Evolutionary conservation across 2,888 invertebrate species (phyloP).

Genomic region (Minunthozetes semirufus): DNA sequence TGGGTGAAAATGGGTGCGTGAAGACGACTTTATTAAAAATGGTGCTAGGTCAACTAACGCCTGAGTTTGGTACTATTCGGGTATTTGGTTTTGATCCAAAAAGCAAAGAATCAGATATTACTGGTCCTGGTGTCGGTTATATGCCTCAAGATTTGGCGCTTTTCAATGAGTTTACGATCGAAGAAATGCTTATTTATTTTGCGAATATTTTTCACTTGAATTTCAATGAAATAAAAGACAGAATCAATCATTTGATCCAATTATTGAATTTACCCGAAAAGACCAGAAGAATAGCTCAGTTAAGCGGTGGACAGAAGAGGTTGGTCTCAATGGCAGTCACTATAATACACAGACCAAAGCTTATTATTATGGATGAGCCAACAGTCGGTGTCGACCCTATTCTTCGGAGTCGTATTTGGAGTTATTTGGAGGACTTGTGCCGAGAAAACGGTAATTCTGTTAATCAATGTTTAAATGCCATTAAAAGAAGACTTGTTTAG

Average conservation of each 20-base stretch:
- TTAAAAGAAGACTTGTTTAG: too few relatives aligned
- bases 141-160: constrained; percentile 66
- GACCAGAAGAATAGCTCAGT: constrained; percentile 66
- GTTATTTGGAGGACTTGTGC: constrained; percentile 20
- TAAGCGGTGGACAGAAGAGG: constrained; percentile 80
- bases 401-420: constrained; percentile 26
- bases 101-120: constrained; percentile 46
- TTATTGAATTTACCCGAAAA: constrained; percentile 84
- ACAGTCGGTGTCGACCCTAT: constrained; percentile 79
- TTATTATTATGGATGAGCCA: constrained; percentile 83
- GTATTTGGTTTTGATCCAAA: constrained; percentile 60
- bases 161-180: constrained; percentile 65
- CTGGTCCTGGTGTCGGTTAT: constrained; percentile 86
- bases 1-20: constrained; percentile 92
- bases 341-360: constrained; percentile 70
- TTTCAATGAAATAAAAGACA: constrained; percentile 57
- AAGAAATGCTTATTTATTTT: constrained; percentile 91
- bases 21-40: constrained; percentile 80
- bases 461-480: constrained; percentile 55
- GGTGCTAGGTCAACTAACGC: constrained; percentile 75
- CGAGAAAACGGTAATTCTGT: constrained; percentile 28
- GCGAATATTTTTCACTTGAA: constrained; percentile 55
- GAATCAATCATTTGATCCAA: constrained; percentile 75
- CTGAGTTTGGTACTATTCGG: constrained; percentile 79
- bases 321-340: constrained; percentile 71